Evolutionary conservation across 2,797 vertebrate genomes (phyloP), one percentile per base, ranked within the genome.

Genomic region (Fratercula arctica): DNA sequence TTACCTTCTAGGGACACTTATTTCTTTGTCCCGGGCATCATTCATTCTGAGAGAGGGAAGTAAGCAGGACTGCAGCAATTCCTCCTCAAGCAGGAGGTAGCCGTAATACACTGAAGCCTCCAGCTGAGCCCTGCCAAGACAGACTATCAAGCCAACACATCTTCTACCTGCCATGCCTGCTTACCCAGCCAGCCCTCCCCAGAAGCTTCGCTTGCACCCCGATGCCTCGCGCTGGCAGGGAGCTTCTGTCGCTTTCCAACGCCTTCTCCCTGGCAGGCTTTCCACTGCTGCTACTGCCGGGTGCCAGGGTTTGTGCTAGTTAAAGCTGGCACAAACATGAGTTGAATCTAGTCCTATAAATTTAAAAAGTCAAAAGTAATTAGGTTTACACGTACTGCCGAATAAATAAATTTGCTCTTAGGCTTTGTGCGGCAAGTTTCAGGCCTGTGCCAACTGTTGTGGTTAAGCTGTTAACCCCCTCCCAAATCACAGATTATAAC

Each of bases 321-420:
- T 96, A 90, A 93, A 95, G 89, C 83, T 96, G 91, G 91, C 92
- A 95, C 60, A 89, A 96, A 92, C 86, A 93, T 2, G 50, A 89
- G 78, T 90, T 95, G 93, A 95, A 95, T 87, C 60, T 91, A 91
- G 87, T 93, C 80, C 92, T 95, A 82, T 90, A 96, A 96, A 86
- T 95, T 96, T 94, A 97, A 97, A 96, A 56, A 94, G 96, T 96
- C 95, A 93, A 89, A 95, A 96, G 94, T 96, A 97, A 97, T 97
- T 97, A 97, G 82, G 89, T 89, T 96, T 95, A 93, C 95, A 95
- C 24, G 19, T 92, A 91, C 81, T 95, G 94, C 93, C 46, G 68
- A 96, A 95, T 96, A 96, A 97, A 97, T 97, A 95, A 93, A 93
- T 95, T 94, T 95, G 54, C 45, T 85, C 87, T 91, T 88, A 63